Percentiles rank a stretch among this genome's conserved stretches.
Conservation (phyloP, 2,888 invertebrate genomes). For the Lasioglossum leucozonium region DNA sequence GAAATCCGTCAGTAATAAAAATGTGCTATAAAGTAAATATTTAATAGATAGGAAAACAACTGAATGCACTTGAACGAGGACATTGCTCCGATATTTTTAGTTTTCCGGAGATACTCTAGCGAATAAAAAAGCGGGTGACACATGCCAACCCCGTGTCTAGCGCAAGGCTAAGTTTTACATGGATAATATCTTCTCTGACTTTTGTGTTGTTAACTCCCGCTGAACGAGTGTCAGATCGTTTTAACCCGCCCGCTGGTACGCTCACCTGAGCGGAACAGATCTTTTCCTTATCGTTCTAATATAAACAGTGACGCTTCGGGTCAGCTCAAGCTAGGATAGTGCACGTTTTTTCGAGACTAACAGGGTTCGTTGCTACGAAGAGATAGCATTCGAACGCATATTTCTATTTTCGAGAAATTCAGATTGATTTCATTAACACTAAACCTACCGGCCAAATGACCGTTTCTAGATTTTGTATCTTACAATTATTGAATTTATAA, state of each 20-base stretch:
- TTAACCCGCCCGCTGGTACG: not conserved
- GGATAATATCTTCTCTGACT: not conserved
- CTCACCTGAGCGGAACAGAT: slow-evolving; percentile 13
- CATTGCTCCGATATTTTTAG: not conserved
- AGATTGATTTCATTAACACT: not conserved
- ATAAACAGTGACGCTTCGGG: not conserved
- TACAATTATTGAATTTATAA: too few species aligned
- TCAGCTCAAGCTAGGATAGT: not conserved
- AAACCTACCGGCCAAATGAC: too few species aligned
- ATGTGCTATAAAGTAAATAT: not conserved
- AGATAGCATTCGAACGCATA: too few species aligned
- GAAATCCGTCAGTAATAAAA: too few species aligned
- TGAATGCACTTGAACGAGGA: not conserved
- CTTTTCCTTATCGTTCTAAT: slow-evolving; percentile 13
- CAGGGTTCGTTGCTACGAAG: not conserved
- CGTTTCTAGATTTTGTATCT: too few species aligned
- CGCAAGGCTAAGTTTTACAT: not conserved
- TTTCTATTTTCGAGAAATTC: not conserved
- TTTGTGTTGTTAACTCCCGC: not conserved
- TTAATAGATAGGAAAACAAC: not conserved
- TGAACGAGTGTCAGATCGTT: not conserved
- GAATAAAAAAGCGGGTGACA: not conserved
- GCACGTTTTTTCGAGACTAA: not conserved
- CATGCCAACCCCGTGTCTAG: not conserved
- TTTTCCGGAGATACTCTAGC: not conserved